Evolutionary conservation across 2,888 invertebrate genomes (phyloP).

Genomic region (Drosophila pseudotakahashii): DNA sequence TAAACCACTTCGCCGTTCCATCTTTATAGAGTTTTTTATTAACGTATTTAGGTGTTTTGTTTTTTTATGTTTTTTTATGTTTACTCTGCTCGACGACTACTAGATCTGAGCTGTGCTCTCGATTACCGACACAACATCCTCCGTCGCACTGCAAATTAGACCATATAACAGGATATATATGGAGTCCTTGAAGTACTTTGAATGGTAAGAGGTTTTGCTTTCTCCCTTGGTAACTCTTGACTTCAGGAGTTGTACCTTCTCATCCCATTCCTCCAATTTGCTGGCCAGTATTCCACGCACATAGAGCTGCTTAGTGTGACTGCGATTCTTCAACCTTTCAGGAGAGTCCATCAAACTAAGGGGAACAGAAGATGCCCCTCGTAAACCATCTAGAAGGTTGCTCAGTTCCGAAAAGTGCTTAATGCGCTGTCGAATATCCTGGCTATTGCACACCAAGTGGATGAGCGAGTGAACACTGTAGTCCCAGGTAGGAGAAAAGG

Average conservation of each 20-base stretch:
- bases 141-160: conserved; percentile 64
- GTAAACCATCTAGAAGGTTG: conserved; percentile 12
- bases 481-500: conserved; percentile 48
- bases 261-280: conserved; percentile 69
- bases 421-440: conserved; percentile 13
- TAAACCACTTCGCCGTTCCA: neutral
- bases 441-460: conserved; percentile 32
- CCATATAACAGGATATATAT: conserved; percentile 69
- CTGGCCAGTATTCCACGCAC: conserved; percentile 69
- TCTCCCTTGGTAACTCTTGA: neutral
- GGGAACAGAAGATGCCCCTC: too few species aligned
- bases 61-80: neutral
- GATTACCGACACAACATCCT: conserved; percentile 76
- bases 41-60: neutral
- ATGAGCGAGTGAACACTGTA: conserved; percentile 50
- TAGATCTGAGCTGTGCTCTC: conserved; percentile 63
- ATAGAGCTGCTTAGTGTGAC: conserved; percentile 50
- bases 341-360: too few species aligned
- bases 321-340: conserved; percentile 44
- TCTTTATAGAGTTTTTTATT: neutral
- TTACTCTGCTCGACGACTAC: neutral
- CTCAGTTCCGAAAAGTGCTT: conserved; percentile 39
- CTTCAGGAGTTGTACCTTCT: conserved; percentile 33
- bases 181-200: conserved; percentile 62
- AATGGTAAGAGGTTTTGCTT: neutral